Evolutionary conservation across 2,797 vertebrate species (phyloP).

Genomic region (Serranus cabrilla): DNA sequence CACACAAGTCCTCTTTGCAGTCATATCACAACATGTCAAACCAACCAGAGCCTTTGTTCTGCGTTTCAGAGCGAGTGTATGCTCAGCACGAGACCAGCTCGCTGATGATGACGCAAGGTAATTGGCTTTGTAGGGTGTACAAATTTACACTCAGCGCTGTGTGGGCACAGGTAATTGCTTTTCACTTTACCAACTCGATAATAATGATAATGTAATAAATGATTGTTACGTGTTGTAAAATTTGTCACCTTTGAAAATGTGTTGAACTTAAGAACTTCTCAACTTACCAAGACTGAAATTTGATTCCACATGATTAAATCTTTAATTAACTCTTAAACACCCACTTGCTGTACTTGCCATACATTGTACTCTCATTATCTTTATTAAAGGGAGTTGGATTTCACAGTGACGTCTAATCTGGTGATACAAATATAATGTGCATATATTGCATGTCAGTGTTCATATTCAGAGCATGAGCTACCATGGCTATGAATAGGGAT

Average conservation of each 20-base stretch:
- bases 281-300: background rate
- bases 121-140: constrained; percentile 39
- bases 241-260: constrained; percentile 7
- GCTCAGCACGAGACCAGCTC: constrained; percentile 16
- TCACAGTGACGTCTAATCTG: background rate
- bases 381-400: background rate
- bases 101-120: constrained; percentile 30
- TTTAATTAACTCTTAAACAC: background rate
- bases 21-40: constrained; percentile 14
- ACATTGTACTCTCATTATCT: background rate
- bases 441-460: background rate
- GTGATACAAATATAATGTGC: no score
- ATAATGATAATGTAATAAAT: constrained; percentile 32
- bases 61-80: constrained; percentile 27
- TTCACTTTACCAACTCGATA: constrained; percentile 35
- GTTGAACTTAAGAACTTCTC: background rate
- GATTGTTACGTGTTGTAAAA: constrained; percentile 22
- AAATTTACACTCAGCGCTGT: constrained; percentile 22
- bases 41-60: constrained; percentile 35
- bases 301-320: background rate
- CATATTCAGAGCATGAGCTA: background rate
- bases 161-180: constrained; percentile 48
- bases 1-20: constrained; percentile 12
- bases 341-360: background rate
- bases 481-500: background rate